These are phyloP conservation scores for Oceanodroma leucorhoa DNA, from an alignment of 2,797 vertebrate genomes.

Conservation along the genomic window DNA sequence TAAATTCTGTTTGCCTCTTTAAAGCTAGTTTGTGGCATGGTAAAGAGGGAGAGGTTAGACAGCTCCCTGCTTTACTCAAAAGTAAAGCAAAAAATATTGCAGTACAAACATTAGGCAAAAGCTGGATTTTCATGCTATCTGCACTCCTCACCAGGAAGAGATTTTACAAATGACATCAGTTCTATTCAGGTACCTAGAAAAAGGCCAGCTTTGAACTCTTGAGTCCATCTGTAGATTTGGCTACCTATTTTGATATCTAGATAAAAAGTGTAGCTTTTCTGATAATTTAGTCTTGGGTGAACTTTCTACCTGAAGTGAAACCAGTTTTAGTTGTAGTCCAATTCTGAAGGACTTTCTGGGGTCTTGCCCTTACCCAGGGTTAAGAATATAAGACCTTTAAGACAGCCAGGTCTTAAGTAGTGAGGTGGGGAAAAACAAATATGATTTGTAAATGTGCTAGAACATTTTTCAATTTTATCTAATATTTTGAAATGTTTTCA, in stretches of 20 bases:
- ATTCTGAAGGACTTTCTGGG: not conserved
- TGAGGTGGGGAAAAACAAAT: not conserved
- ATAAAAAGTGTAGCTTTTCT: not conserved
- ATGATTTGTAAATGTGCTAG: not conserved
- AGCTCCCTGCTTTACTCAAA: not conserved
- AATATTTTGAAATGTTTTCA: not conserved
- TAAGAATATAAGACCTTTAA: not conserved
- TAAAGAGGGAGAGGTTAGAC: not conserved
- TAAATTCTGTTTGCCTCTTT: not conserved
- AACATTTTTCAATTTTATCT: not conserved
- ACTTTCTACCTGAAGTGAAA: not conserved
- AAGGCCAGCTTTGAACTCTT: not conserved
- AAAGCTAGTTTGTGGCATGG: not conserved
- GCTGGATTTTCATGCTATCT: not conserved
- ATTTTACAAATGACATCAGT: not conserved
- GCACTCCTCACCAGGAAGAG: not conserved
- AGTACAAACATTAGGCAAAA: not conserved
- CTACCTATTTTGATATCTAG: not conserved
- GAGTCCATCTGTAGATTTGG: not conserved
- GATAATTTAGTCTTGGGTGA: not conserved
- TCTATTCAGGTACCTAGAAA: not conserved
- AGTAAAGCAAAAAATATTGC: not conserved
- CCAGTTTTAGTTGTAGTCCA: not conserved
- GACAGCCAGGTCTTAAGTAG: not conserved
- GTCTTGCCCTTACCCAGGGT: not conserved